These are phyloP conservation scores for Pyrochroa serraticornis DNA, from an alignment of 2,888 invertebrate genomes.

Conservation along the genomic window DNA sequence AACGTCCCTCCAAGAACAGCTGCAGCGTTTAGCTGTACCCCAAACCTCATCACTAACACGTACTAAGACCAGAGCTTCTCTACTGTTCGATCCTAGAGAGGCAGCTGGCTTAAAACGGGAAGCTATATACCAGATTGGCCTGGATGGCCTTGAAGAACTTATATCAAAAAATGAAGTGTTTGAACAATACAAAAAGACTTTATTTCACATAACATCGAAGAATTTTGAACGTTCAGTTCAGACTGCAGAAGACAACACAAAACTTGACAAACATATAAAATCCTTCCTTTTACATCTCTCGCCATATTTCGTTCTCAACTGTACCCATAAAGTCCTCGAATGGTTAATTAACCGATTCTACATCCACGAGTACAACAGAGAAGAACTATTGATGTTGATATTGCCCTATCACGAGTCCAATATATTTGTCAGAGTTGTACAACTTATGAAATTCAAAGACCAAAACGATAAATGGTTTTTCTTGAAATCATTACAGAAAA, in stretches of 20 bases:
- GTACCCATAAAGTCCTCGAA: constrained; percentile 90
- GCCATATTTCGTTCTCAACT: constrained; percentile 86
- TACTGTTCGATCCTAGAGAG: constrained; percentile 89
- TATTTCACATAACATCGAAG: constrained; percentile 80
- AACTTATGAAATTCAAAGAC: constrained; percentile 72
- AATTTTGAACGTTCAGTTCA: constrained; percentile 83
- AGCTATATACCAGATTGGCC: constrained; percentile 85
- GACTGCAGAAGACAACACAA: constrained; percentile 73
- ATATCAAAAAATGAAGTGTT: constrained; percentile 76
- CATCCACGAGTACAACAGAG: constrained; percentile 87
- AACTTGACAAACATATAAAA: constrained; percentile 75
- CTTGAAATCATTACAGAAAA: constrained; percentile 74
- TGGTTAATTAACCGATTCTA: constrained; percentile 92
- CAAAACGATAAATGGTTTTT: constrained; percentile 75
- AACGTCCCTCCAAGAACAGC: constrained; percentile 81
- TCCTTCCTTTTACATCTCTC: constrained; percentile 82
- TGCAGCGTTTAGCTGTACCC: constrained; percentile 75
- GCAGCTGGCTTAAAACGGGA: constrained; percentile 86
- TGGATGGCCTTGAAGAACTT: constrained; percentile 84
- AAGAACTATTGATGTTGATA: constrained; percentile 78
- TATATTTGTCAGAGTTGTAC: constrained; percentile 82
- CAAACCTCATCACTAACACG: constrained; percentile 72
- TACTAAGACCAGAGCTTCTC: constrained; percentile 76
- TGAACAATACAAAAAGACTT: constrained; percentile 70
- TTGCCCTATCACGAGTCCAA: constrained; percentile 94